Evolutionary conservation across 2,797 vertebrate genomes (phyloP).

Genomic region (Triplophysa bombifrons): DNA sequence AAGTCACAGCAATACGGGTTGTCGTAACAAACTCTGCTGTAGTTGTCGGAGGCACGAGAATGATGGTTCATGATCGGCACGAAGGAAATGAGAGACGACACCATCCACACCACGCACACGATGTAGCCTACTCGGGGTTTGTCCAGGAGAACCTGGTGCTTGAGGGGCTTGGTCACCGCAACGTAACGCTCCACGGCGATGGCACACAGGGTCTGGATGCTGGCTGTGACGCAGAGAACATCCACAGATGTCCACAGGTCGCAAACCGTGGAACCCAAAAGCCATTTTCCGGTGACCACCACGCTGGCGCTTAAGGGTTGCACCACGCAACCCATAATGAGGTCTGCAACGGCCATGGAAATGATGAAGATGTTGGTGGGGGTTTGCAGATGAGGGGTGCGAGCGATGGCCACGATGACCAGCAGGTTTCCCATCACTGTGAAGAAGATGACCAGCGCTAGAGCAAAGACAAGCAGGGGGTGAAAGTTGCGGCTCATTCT

Average conservation of each 20-base stretch:
- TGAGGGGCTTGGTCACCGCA: conserved; percentile 78
- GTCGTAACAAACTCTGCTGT: conserved; percentile 65
- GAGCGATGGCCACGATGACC: conserved; percentile 78
- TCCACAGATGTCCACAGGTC: conserved; percentile 85
- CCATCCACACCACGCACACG: conserved; percentile 78
- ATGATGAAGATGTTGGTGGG: conserved; percentile 83
- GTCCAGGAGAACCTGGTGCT: conserved; percentile 76
- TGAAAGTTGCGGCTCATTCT: background rate
- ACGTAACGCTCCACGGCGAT: conserved; percentile 83
- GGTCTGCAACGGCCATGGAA: conserved; percentile 81
- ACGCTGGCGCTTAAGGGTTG: conserved; percentile 75
- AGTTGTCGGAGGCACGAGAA: conserved; percentile 69
- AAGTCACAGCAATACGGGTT: conserved; percentile 79
- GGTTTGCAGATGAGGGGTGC: conserved; percentile 78
- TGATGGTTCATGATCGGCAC: conserved; percentile 84
- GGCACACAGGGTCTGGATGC: conserved; percentile 83
- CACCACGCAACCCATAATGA: conserved; percentile 81
- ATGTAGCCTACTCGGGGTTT: conserved; percentile 74
- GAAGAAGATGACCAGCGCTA: conserved; percentile 71
- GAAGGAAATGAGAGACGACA: conserved; percentile 80
- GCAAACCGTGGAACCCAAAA: conserved; percentile 68
- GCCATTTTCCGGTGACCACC: conserved; percentile 76
- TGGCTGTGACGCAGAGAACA: conserved; percentile 84
- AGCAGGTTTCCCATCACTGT: conserved; percentile 79
- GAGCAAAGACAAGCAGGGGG: conserved; percentile 41